A percentile compares a stretch with the other conserved stretches of the same genome.
Conservation (phyloP, 2,797 vertebrate species). For the Lepus townsendii region DNA sequence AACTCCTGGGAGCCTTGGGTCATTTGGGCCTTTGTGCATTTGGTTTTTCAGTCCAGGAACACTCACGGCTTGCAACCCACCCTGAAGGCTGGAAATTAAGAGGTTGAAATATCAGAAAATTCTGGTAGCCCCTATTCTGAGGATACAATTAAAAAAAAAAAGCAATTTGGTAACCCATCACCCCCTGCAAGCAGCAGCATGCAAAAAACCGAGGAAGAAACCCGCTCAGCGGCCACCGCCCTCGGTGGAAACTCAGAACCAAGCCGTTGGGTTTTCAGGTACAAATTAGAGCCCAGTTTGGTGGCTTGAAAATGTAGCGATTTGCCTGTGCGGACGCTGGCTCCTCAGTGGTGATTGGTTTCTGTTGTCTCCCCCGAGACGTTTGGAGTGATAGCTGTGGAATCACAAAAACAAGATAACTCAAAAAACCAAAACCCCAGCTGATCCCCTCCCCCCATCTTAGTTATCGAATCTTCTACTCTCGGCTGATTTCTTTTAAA, state of each 20-base stretch:
- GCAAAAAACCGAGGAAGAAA: conserved; percentile 42
- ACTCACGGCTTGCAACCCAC: neutral
- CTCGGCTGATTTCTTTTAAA: neutral
- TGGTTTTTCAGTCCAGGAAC: neutral
- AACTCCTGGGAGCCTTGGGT: conserved; percentile 27
- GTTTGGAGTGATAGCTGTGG: neutral
- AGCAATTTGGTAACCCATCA: neutral
- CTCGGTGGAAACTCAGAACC: conserved; percentile 51
- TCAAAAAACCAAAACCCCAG: neutral
- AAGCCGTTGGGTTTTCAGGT: neutral
- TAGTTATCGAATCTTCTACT: neutral
- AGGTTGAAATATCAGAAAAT: conserved; percentile 68
- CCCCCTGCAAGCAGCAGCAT: neutral
- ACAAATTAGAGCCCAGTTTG: conserved; percentile 27
- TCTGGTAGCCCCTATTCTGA: conserved; percentile 31
- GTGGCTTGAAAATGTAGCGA: neutral
- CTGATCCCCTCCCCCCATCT: neutral
- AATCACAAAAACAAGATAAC: neutral
- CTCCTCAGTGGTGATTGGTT: conserved; percentile 29
- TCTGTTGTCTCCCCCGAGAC: neutral
- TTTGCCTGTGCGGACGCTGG: conserved; percentile 52
- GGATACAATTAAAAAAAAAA: conserved; percentile 1
- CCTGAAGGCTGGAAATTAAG: conserved; percentile 18
- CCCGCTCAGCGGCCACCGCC: neutral
- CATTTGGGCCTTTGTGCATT: neutral